Conservation (phyloP, 2,113 vertebrate genomes). For the Cricetomys ansorgei region DNA sequence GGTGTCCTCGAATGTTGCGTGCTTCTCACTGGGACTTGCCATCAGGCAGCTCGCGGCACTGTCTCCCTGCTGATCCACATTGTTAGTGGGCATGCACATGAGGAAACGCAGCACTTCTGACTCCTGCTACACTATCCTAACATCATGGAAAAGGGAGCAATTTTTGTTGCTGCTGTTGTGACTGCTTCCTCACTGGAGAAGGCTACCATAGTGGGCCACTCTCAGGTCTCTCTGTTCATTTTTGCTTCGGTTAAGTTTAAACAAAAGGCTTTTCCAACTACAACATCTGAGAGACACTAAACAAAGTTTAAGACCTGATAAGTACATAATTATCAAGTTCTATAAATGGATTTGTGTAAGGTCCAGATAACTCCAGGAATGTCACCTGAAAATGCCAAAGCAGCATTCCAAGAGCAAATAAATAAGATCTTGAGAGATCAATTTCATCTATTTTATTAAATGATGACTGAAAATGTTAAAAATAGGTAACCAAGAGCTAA, state of each 20-base stretch:
- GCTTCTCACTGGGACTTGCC: background rate
- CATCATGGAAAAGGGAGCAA: background rate
- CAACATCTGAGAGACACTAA: background rate
- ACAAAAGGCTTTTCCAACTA: conserved; percentile 17
- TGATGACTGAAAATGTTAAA: conserved; percentile 19
- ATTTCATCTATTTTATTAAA: conserved; percentile 57
- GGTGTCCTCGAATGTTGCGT: background rate
- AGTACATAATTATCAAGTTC: background rate
- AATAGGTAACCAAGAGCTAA: conserved; percentile 3
- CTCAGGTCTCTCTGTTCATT: conserved; percentile 25
- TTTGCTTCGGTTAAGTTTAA: background rate
- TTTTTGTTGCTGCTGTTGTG: background rate
- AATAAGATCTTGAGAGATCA: background rate
- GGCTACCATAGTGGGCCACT: background rate
- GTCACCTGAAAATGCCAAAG: conserved; percentile 46
- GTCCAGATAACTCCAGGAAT: conserved; percentile 21
- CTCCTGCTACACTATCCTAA: background rate
- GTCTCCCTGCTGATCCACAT: background rate
- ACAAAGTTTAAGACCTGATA: conserved; percentile 44
- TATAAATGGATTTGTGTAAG: conserved; percentile 37
- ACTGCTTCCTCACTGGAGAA: conserved; percentile 6
- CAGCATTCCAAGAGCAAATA: conserved; percentile 50
- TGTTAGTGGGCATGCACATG: background rate
- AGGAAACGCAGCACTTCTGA: background rate
- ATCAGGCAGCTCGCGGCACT: background rate